phyloP scores from a whole-genome alignment of 2,888 invertebrate genomes.

The Scaptodrosophila latifasciaeformis region DNA sequence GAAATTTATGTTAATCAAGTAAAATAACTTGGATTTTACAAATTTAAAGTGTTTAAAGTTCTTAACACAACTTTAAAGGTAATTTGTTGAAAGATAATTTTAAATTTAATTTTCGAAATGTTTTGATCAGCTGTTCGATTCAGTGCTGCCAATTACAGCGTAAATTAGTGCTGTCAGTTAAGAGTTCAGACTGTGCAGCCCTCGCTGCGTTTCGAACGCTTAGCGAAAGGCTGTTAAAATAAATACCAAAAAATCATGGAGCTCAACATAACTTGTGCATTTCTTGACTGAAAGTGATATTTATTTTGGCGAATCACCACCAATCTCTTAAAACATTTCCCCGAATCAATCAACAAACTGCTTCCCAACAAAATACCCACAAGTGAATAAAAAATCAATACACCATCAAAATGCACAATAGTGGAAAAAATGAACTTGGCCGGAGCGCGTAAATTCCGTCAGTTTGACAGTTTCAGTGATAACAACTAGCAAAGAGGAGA shows the following conservation, averaged over 20 bases:
- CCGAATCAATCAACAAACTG: conserved; percentile 47
- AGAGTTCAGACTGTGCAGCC: conserved; percentile 21
- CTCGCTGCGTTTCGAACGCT: conserved; percentile 30
- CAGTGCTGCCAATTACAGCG: background rate
- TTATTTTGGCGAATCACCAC: conserved; percentile 21
- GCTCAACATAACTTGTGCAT: conserved; percentile 14
- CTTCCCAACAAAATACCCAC: too few relatives aligned
- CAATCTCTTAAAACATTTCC: background rate
- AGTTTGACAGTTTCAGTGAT: conserved; percentile 58
- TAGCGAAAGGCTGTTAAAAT: background rate
- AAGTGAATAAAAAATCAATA: conserved; percentile 28
- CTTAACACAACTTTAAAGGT: too few relatives aligned
- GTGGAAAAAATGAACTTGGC: conserved; percentile 10
- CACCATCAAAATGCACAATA: conserved; percentile 1
- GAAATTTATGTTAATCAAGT: too few relatives aligned
- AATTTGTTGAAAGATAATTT: too few relatives aligned
- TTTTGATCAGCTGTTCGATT: too few relatives aligned
- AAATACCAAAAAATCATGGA: background rate
- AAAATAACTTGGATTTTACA: too few relatives aligned
- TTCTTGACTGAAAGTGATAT: conserved; percentile 31
- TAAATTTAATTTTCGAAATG: too few relatives aligned
- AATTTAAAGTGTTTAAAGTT: too few relatives aligned
- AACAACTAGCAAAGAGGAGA: conserved; percentile 32
- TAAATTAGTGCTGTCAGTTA: background rate
- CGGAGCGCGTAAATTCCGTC: conserved; percentile 62